Evolutionary conservation across 1,140 invertebrate species (phyloP).

Genomic region (Habropoda laboriosa): DNA sequence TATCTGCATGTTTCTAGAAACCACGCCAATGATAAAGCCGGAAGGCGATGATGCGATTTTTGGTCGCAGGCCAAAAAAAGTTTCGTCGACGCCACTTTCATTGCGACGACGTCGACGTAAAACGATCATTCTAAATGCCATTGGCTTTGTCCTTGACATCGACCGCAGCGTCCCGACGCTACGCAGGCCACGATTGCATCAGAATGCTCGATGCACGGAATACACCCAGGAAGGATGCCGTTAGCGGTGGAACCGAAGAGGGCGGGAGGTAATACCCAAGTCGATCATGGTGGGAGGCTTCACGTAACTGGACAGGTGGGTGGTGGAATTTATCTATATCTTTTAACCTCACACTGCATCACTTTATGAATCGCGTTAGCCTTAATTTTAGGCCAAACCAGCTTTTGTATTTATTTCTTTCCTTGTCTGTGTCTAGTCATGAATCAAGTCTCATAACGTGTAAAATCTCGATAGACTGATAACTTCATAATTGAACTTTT

Average conservation of each 20-base stretch:
- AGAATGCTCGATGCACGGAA: constrained; percentile 70
- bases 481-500: no score
- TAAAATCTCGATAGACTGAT: no score
- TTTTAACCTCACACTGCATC: background rate
- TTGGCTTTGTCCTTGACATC: constrained; percentile 80
- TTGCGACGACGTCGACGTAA: constrained; percentile 53
- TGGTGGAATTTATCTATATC: background rate
- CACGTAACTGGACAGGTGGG: constrained; percentile 13
- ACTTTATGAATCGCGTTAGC: background rate
- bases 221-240: constrained; percentile 54
- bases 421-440: no score
- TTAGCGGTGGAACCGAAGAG: background rate
- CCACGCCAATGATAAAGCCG: background rate
- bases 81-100: constrained; percentile 54
- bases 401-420: no score
- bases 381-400: background rate
- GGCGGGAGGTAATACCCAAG: background rate
- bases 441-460: no score
- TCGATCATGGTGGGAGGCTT: background rate
- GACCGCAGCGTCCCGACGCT: constrained; percentile 79
- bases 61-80: constrained; percentile 33
- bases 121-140: constrained; percentile 60
- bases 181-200: constrained; percentile 75
- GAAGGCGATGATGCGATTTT: constrained; percentile 27
- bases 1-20: background rate